Evolutionary conservation across 2,888 invertebrate genomes (phyloP), one percentile per base, ranked within the genome.

Genomic region (Aphelenchoides bicaudatus): DNA sequence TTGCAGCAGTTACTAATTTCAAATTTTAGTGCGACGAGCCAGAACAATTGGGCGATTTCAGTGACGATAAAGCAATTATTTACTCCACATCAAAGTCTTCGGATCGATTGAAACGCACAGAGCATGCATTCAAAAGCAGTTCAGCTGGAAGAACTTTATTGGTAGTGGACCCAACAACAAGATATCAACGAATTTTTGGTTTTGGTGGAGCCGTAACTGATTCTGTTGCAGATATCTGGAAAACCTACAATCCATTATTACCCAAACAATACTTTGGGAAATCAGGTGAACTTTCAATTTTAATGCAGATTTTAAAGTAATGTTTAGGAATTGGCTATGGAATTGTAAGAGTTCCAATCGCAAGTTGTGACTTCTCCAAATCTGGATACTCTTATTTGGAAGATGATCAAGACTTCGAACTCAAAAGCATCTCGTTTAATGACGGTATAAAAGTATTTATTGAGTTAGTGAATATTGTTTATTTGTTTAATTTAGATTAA

Each of bases 181-280:
- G 16, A 4, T 49, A 13, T 47, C 56, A 56, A 27, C 37, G 13
- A 16, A 56, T 56, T 10, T 19, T 56, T 6, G 56, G 56, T 21
- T 56, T 56, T 19, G 56, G 56, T 0, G 90, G 89, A 0, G 88
- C 90, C 0, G 88, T 91, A 59, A 91, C 91, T 0, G 84, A 84
- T 75, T 80, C 84, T 6, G 43, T 21, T 43, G 43, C 43, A 43
- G 6, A n/a, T 8, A 8, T 19, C 23, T 21, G 23, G 25, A 25
- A 10, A 43, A 6, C 23, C 23, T 19, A 28, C 28, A 29, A n/a
- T 10, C 30, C 13, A 25, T 29, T 49, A 29, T 49, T n/a, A 29
- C 28, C 38, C 23, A 49, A 2, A 13, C 13, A 49, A 8, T 51
- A 27, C 38, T 51, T n/a, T 8, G 28, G 16, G 38, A 51, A 19